Conservation (phyloP, 2,113 vertebrate genomes). For the Peromyscus maniculatus region DNA sequence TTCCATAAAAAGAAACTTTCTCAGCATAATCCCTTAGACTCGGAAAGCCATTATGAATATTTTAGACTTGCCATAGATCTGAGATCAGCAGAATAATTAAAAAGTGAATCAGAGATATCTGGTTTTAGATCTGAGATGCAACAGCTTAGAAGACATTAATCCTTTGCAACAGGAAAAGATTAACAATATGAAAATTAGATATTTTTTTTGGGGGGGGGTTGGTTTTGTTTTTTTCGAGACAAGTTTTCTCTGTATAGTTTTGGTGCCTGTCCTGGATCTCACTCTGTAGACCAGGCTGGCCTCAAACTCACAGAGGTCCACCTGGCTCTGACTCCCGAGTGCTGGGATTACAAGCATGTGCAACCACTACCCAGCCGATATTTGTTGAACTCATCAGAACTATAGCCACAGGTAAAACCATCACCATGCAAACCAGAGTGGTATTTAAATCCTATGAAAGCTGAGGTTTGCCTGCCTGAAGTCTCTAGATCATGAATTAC, state of each 20-base stretch:
- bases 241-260: too few species aligned
- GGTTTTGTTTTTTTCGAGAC: too few species aligned
- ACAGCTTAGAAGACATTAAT: not conserved
- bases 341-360: too few species aligned
- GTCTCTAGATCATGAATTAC: not conserved
- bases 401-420: not conserved
- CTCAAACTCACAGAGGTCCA: too few species aligned
- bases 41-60: conserved; percentile 13
- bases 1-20: conserved; percentile 45
- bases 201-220: too few species aligned
- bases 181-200: conserved; percentile 17
- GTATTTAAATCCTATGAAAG: not conserved
- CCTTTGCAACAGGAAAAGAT: not conserved
- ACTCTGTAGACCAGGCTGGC: too few species aligned
- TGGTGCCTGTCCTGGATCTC: too few species aligned
- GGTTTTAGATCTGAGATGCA: conserved; percentile 16
- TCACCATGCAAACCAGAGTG: not conserved
- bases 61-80: not conserved
- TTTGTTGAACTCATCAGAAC: not conserved
- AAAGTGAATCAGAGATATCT: conserved; percentile 39
- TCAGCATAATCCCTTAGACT: not conserved
- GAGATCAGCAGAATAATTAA: conserved; percentile 40
- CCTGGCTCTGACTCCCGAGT: too few species aligned
- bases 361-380: not conserved
- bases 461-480: not conserved